Conservation (phyloP, 2,113 vertebrate genomes). For the Tricholaema leucomelas region DNA sequence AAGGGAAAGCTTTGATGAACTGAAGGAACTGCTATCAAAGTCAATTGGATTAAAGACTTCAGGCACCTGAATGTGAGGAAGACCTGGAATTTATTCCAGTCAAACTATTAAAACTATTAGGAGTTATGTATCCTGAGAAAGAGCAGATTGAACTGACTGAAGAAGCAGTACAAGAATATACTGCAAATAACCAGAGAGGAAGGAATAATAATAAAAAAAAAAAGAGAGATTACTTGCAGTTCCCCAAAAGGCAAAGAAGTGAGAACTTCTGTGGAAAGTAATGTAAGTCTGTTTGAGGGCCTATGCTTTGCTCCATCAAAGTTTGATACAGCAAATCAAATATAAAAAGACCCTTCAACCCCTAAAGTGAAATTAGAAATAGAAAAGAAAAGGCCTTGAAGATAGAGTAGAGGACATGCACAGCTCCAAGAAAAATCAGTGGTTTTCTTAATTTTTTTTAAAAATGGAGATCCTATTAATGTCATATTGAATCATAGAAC, state of each 20-base stretch:
- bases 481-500: no score
- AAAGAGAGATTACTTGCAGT: not conserved
- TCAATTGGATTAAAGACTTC: not conserved
- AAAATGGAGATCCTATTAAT: not conserved
- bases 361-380: not conserved
- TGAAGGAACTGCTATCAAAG: not conserved
- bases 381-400: not conserved
- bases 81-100: not conserved
- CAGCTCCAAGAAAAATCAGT: not conserved
- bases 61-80: not conserved
- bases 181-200: not conserved
- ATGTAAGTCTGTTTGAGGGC: not conserved
- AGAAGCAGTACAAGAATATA: not conserved
- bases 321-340: not conserved
- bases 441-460: not conserved
- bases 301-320: not conserved
- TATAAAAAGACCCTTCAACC: not conserved
- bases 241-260: not conserved
- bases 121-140: not conserved
- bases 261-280: not conserved
- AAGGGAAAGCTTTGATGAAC: not conserved
- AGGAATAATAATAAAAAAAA: no score
- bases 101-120: not conserved
- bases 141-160: not conserved
- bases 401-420: not conserved